Evolutionary conservation across 1,140 invertebrate species (phyloP).

Genomic region (Polyergus mexicanus): DNA sequence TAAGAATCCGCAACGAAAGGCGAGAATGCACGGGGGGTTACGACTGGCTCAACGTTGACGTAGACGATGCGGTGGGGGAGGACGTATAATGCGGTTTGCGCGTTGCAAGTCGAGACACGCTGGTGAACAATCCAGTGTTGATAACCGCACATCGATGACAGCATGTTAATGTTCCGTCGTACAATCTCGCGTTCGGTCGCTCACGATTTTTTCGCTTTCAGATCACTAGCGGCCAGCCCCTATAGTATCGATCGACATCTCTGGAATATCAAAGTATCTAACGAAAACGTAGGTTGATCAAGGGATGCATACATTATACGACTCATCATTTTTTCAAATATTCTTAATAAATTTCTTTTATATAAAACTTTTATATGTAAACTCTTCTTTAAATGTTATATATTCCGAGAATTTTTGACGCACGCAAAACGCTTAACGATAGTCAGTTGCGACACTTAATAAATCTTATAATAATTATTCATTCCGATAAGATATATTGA

Average conservation of each 20-base stretch:
- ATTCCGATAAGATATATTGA: too few species aligned
- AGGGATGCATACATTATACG: not conserved
- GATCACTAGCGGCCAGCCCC: slow-evolving; percentile 30
- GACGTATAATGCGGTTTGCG: slow-evolving; percentile 62
- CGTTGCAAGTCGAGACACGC: slow-evolving; percentile 79
- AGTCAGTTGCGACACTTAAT: too few species aligned
- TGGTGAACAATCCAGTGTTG: slow-evolving; percentile 78
- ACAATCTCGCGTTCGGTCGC: slow-evolving; percentile 72
- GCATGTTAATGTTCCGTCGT: slow-evolving; percentile 79
- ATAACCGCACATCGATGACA: slow-evolving; percentile 77
- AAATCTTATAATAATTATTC: too few species aligned
- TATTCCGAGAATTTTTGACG: too few species aligned
- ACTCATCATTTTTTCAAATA: not conserved
- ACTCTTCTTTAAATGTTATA: too few species aligned
- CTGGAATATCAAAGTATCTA: slow-evolving; percentile 73
- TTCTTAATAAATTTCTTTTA: not conserved
- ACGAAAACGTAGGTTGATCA: not conserved
- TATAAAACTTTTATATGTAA: too few species aligned
- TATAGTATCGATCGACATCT: slow-evolving; percentile 71
- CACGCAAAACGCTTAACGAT: too few species aligned
- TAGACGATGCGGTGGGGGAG: slow-evolving; percentile 46
- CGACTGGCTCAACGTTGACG: slow-evolving; percentile 48
- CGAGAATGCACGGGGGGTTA: slow-evolving; percentile 20
- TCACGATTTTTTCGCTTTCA: slow-evolving; percentile 56
- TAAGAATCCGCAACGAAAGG: slow-evolving; percentile 56